phyloP scores from a whole-genome alignment of 1,140 invertebrate genomes.

The Caerostris darwini region DNA sequence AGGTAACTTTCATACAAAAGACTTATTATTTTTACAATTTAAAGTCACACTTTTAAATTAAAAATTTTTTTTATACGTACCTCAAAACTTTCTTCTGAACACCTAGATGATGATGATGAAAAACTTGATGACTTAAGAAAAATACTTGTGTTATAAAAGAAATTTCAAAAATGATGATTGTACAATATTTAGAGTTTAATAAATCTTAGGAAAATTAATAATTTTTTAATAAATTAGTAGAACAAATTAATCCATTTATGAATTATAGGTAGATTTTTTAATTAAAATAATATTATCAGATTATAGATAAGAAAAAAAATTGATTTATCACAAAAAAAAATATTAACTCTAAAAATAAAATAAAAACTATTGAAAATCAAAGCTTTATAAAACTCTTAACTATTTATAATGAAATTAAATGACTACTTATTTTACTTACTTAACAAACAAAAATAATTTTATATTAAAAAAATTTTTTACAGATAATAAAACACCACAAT shows the following conservation, averaged over 20 bases:
- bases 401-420: background rate
- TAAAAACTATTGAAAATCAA: background rate
- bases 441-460: background rate
- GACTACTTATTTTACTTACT: background rate
- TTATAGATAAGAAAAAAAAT: no score
- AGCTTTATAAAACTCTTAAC: background rate
- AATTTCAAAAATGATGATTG: background rate
- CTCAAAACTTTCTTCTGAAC: constrained; percentile 36
- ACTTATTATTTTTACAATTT: background rate
- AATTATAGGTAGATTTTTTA: no score
- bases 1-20: no score
- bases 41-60: background rate
- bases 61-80: constrained; percentile 23
- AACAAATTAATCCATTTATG: no score
- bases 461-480: no score
- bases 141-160: constrained; percentile 45
- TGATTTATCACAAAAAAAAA: no score
- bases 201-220: no score
- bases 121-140: constrained; percentile 73
- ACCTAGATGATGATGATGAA: constrained; percentile 76
- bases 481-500: no score
- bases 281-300: no score
- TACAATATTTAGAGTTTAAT: no score
- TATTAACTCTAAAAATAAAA: no score
- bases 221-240: no score